Evolutionary conservation across 2,113 vertebrate species (phyloP).

Genomic region (Typhlomys cinereus): DNA sequence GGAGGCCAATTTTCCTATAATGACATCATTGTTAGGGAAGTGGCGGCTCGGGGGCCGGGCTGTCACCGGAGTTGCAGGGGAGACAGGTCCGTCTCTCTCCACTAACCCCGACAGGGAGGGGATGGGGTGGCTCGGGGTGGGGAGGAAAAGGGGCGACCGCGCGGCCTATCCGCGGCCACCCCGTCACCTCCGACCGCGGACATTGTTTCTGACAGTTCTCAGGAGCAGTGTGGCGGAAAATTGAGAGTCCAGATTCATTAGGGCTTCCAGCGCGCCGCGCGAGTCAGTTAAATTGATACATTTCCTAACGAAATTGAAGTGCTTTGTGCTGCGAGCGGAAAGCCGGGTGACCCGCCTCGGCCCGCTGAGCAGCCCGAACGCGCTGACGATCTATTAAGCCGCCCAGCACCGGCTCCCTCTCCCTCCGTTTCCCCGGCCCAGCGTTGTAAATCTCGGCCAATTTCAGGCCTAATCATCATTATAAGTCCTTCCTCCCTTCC

Average conservation of each 20-base stretch:
- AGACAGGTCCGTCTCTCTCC: conserved; percentile 87
- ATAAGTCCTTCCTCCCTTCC: conserved; percentile 98
- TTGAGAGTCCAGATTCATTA: conserved; percentile 99
- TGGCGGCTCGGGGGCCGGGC: conserved; percentile 92
- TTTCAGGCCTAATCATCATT: conserved; percentile 99
- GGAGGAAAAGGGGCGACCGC: conserved; percentile 79
- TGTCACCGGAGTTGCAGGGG: conserved; percentile 91
- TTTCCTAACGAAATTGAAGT: conserved; percentile 99
- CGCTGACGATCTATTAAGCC: conserved; percentile 99
- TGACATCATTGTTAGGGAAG: conserved; percentile 99
- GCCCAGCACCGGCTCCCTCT: conserved; percentile 95
- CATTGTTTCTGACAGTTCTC: conserved; percentile 99
- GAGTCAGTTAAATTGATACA: conserved; percentile 99
- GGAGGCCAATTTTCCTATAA: conserved; percentile 99
- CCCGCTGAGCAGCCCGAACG: conserved; percentile 98
- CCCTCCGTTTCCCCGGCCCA: conserved; percentile 95
- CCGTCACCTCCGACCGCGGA: conserved; percentile 93
- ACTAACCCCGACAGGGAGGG: conserved; percentile 85
- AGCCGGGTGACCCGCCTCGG: conserved; percentile 99
- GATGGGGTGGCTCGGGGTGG: conserved; percentile 57
- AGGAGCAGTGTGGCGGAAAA: conserved; percentile 99
- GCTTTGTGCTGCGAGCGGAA: conserved; percentile 99
- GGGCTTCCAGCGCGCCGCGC: conserved; percentile 97
- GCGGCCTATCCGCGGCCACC: conserved; percentile 91
- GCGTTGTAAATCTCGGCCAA: conserved; percentile 99